Evolutionary conservation across 2,113 vertebrate species (phyloP).

Genomic region (Larimichthys crocea): DNA sequence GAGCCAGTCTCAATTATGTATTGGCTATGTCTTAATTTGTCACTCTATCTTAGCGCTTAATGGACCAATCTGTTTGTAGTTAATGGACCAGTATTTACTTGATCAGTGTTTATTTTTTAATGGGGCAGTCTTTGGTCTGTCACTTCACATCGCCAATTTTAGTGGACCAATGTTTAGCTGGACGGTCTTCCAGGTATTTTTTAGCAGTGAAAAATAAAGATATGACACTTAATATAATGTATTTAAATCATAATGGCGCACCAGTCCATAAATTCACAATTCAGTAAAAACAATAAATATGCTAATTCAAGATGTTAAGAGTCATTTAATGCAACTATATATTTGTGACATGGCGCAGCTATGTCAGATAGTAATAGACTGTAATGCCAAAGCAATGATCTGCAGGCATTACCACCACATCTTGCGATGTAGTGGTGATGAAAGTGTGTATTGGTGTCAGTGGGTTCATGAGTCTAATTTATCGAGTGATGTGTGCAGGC

Average conservation of each 20-base stretch:
- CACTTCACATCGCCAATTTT: conserved; percentile 34
- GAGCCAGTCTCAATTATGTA: conserved; percentile 39
- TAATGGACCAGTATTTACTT: conserved; percentile 52
- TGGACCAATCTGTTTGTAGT: conserved; percentile 34
- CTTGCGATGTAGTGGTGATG: conserved; percentile 10
- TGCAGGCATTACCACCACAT: neutral
- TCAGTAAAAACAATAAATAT: conserved; percentile 30
- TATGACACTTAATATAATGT: no score
- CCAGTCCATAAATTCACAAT: neutral
- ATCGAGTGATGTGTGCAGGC: conserved; percentile 37
- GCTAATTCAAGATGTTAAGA: neutral
- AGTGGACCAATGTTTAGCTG: conserved; percentile 12
- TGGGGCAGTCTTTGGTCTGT: conserved; percentile 37
- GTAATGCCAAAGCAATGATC: conserved; percentile 12
- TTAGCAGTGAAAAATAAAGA: conserved; percentile 18
- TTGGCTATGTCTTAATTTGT: conserved; percentile 44
- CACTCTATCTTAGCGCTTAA: conserved; percentile 52
- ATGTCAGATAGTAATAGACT: neutral
- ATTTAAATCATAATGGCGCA: conserved; percentile 15
- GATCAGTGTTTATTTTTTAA: conserved; percentile 52
- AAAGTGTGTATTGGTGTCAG: conserved; percentile 11
- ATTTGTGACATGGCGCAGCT: neutral
- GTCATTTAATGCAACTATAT: neutral
- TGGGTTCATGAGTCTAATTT: conserved; percentile 33
- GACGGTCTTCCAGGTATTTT: conserved; percentile 21